Base-by-base conservation (phyloP, 2,888 invertebrate genomes). In the Phorcus lineatus region DNA sequence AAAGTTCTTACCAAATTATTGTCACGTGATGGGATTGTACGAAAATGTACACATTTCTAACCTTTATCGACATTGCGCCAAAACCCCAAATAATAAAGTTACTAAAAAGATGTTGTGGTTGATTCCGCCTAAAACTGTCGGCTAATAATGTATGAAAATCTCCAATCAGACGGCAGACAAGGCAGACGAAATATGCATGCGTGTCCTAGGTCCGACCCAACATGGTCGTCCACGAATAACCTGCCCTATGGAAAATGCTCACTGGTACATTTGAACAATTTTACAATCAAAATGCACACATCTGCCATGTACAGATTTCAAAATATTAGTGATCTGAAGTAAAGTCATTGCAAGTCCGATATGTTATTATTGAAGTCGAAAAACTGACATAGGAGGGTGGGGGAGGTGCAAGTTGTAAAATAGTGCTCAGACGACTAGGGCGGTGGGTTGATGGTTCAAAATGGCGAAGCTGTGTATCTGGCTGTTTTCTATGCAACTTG, bases 391-490 rank as follows among this genome's bases (percentile, higher is more conserved):
- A 36, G 36, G 17, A 70, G 70, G 40, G 40, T 70, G 70, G 70
- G 36, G 36, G 70, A 70, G 70, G 31, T 31, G 11, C n/a, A 70
- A 70, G 54, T 47, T 54, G 62, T 19, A 53, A 79, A 74, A 78
- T 54, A 36, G 28, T 79, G 54, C 77, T 40, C 67, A 79, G 76
- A 77, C 75, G 28, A 53, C 74, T 53, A 22, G 57, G 40, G 67
- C 52, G 19, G 67, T 75, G 47, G 74, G 80, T 78, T 80, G 79
- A 83, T 78, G 84, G 87, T 86, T 87, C 91, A 91, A 91, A 88
- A 91, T 91, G 91, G 91, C 91, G 91, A 86, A 86, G 84, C 83
- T 81, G 80, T 82, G 84, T 86, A 82, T 83, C 86, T 85, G 86
- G 85, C 86, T 86, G 87, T 88, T 86, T 88, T 89, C 86, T 86